Base-by-base conservation (phyloP, 1,140 invertebrate species). In the Drosophila sturtevanti region DNA sequence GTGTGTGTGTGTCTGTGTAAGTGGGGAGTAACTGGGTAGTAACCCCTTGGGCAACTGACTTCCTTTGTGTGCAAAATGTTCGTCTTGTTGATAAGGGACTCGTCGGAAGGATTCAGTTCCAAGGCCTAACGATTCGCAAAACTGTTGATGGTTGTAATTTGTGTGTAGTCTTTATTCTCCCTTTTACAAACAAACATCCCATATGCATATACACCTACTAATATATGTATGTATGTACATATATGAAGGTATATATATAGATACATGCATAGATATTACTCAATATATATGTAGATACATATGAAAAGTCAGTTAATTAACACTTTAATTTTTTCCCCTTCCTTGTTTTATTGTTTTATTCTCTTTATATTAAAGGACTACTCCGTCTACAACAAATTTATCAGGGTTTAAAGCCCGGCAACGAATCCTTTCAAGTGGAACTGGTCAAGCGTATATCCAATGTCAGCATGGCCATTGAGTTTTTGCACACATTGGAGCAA, bases 301-400 rank as follows among this genome's bases (percentile, higher is more conserved):
- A 24, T 21, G 12, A 75, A 69, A 55, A 59, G 55, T 48, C 63
- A 68, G 75, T 80, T 87, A 81, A 86, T 87, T 82, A 87, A 87
- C 72, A 63, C 51, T 65, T 22, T 34, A n/a, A 18, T 34, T 58
- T 34, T 34, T 31, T 31, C 3, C 6, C 5, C 7, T 4, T 37
- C 27, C 2, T 34, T 3, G n/a, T n/a, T 16, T 51, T 31, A 16
- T 51, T 68, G 11, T 58, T 35, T 14, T 62, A 44, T 37, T 24
- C 24, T 1, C 74, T 72, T 79, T 24, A 2, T 24, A 4, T 92
- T 21, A 3, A 6, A 98, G 98, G 98, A 82, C 93, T 98, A 61
- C 93, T 98, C 62, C 94, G 97, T 90, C 93, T 97, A 79, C 97
- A 98, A 89, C 96, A 97, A 92, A 96, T 97, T 72, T 98, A 98